Base-by-base conservation (phyloP, 37 sponge, comb jelly and placozoan species). In the Hormiphora californensis region DNA sequence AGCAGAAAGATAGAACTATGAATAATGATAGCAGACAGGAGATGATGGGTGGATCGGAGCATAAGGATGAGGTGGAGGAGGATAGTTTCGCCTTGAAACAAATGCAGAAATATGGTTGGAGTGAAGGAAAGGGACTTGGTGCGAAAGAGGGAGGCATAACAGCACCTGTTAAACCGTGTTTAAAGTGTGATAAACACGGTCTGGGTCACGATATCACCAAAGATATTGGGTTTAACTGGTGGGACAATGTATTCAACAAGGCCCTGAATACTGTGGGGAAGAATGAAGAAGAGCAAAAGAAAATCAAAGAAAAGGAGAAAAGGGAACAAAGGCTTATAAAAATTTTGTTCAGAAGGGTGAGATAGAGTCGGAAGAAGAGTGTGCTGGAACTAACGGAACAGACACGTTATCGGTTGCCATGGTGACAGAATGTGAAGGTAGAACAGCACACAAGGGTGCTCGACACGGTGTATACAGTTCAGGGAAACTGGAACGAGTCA, bases 161-260 rank as follows among this genome's bases (percentile, higher is more conserved):
- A 23, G 81, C 40, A 22, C 30, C 81, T 33, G 1, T 73, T 5
- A 73, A 73, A 73, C 81, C 81, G 28, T 27, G 17, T n/a, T 46
- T 73, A 4, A 73, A 73, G 46, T 73, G 40, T 28, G 81, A 73
- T 28, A 73, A 73, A 41, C 81, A 73, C 23, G 81, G 81, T 19
- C 81, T 73, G 3, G 81, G 81, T 8, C 81, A 73, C 46, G 81
- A 73, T 46, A 73, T 73, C 21, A 28, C 38, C 46, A 73, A 73
- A 28, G 81, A 73, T 73, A 73, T 73, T 25, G 81, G 46, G 28
- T 73, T 40, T 46, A 73, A 73, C 81, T 73, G 81, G 81, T 73
- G 81, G 81, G 81, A 73, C 35, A 33, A 73, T 41, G 81, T 73
- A 1, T 73, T 73, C 81, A 73, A 73, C 25, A 73, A 73, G 25